Conservation (phyloP, 2,888 invertebrate species). For the Tachystola acroxantha region DNA sequence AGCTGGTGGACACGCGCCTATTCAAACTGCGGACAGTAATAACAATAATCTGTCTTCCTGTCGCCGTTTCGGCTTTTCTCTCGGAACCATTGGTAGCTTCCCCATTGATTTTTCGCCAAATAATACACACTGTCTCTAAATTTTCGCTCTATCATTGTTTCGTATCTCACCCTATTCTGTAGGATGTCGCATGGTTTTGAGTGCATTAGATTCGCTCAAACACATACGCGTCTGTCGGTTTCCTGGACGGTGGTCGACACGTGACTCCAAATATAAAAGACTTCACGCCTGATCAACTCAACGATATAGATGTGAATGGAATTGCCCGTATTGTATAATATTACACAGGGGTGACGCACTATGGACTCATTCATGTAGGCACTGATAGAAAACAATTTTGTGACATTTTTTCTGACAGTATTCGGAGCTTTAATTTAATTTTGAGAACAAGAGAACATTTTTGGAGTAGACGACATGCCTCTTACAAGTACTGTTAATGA, state of each 20-base stretch:
- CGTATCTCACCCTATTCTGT: constrained; percentile 21
- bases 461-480: not conserved
- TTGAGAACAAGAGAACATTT: not conserved
- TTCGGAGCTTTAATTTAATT: not conserved
- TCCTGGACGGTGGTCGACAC: constrained; percentile 68
- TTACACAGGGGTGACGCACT: constrained; percentile 39
- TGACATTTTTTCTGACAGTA: not conserved
- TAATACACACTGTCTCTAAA: constrained; percentile 54
- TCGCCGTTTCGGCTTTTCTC: constrained; percentile 36
- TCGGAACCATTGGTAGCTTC: constrained; percentile 56
- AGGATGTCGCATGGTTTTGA: constrained; percentile 63
- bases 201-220: constrained; percentile 74
- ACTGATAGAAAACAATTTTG: constrained; percentile 8
- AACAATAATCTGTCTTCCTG: constrained; percentile 70
- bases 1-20: constrained; percentile 51
- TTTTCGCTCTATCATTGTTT: constrained; percentile 36
- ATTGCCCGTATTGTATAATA: constrained; percentile 70
- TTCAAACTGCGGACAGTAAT: constrained; percentile 56
- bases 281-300: constrained; percentile 69
- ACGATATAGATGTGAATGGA: constrained; percentile 68
- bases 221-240: constrained; percentile 59
- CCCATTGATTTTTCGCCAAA: constrained; percentile 76
- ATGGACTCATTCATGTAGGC: constrained; percentile 26
- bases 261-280: constrained; percentile 72
- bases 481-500: constrained; percentile 25